These are phyloP conservation scores for Cynopterus sphinx DNA, from an alignment of 2,797 vertebrate species.

Conservation along the genomic window DNA sequence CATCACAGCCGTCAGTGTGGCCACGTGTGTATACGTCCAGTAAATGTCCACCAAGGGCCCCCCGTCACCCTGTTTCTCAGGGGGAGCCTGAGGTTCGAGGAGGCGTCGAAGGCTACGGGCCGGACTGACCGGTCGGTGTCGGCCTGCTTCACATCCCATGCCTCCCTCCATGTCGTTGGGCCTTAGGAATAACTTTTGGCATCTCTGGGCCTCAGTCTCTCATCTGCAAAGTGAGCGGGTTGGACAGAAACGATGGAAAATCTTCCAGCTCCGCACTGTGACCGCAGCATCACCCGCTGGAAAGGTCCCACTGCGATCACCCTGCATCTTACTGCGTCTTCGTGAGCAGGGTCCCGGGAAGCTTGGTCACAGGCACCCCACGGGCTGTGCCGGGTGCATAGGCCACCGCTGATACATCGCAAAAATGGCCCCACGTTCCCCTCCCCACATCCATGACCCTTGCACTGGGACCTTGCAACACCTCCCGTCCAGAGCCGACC, in stretches of 20 bases:
- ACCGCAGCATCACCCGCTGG: background rate
- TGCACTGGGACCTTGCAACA: no score
- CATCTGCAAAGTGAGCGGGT: background rate
- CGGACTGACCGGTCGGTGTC: fast-evolving
- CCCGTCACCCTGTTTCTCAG: no score
- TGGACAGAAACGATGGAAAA: background rate
- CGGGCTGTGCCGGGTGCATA: fast-evolving
- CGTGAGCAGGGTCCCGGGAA: background rate
- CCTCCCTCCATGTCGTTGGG: fast-evolving
- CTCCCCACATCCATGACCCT: fast-evolving
- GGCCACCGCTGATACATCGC: fast-evolving
- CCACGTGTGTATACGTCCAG: no score
- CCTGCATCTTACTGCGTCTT: fast-evolving
- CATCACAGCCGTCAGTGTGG: fast-evolving
- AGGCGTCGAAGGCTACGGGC: fast-evolving
- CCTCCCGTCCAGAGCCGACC: background rate
- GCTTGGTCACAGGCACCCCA: background rate
- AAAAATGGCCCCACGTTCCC: fast-evolving
- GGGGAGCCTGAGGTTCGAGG: background rate
- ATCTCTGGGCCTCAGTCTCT: background rate
- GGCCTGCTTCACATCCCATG: fast-evolving
- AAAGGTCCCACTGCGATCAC: fast-evolving
- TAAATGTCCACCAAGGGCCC: no score
- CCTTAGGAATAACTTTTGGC: background rate
- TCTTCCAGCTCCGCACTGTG: background rate